Evolutionary conservation across 2,888 invertebrate species (phyloP).

Genomic region (Hemistola chrysoprasaria): DNA sequence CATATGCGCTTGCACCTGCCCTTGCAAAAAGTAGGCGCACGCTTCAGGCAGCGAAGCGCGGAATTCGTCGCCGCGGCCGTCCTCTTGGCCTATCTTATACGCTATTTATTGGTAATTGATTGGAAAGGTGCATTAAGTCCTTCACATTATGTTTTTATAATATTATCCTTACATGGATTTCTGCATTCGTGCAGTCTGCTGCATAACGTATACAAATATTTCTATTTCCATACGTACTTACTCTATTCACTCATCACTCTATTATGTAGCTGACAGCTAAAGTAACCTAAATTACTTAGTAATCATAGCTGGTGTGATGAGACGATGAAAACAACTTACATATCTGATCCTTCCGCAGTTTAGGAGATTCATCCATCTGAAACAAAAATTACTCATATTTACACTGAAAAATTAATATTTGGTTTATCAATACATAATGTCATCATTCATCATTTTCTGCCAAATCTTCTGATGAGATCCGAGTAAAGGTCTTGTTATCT

Average conservation of each 20-base stretch:
- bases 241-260: constrained; percentile 1
- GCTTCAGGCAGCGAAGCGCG: constrained; percentile 75
- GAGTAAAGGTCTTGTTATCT: too few relatives aligned
- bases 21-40: constrained; percentile 77
- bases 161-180: constrained; percentile 51
- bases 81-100: constrained; percentile 70
- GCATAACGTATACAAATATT: constrained; percentile 31
- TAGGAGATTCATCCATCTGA: too few relatives aligned
- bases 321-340: too few relatives aligned
- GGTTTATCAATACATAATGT: too few relatives aligned
- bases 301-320: too few relatives aligned
- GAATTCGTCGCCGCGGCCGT: constrained; percentile 74
- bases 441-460: too few relatives aligned
- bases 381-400: too few relatives aligned
- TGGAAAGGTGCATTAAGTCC: constrained; percentile 71
- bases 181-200: constrained; percentile 26
- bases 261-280: too few relatives aligned
- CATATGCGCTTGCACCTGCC: constrained; percentile 78
- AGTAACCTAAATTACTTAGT: too few relatives aligned
- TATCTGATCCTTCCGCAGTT: too few relatives aligned
- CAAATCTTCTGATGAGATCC: too few relatives aligned
- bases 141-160: constrained; percentile 56
- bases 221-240: constrained; percentile 22
- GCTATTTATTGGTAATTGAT: constrained; percentile 80
- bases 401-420: too few relatives aligned